These are phyloP conservation scores for Halcyon chelicuti DNA, from an alignment of 2,797 vertebrate genomes.

Conservation along the genomic window DNA sequence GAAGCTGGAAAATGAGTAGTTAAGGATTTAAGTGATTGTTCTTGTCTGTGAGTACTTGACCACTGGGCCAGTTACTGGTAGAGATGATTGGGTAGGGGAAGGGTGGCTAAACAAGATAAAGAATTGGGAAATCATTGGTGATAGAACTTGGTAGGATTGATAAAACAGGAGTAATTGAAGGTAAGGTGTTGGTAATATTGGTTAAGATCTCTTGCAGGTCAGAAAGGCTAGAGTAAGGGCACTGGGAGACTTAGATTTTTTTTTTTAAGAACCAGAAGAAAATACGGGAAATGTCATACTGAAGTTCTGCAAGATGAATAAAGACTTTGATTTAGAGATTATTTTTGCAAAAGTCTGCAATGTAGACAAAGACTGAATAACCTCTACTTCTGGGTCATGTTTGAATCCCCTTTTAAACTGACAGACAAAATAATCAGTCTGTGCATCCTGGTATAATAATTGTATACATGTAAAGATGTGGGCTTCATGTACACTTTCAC, in stretches of 20 bases:
- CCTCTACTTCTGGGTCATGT: background rate
- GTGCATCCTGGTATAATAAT: background rate
- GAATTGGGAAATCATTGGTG: background rate
- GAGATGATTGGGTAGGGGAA: background rate
- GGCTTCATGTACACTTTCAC: background rate
- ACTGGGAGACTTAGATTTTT: background rate
- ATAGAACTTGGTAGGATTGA: background rate
- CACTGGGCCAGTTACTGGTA: background rate
- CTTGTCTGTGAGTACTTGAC: background rate
- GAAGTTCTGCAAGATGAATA: background rate
- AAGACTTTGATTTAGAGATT: background rate
- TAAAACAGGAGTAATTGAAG: background rate
- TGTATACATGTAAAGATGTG: background rate
- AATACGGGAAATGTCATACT: background rate
- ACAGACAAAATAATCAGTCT: background rate
- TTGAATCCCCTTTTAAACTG: background rate
- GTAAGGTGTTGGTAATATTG: background rate
- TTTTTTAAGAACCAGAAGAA: background rate
- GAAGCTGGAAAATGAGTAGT: background rate
- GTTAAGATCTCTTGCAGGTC: background rate
- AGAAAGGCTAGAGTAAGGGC: background rate
- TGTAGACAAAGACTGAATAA: background rate
- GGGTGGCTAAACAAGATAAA: background rate
- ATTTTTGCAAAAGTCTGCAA: background rate
- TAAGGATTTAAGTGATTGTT: background rate